Conservation (phyloP, 2,113 vertebrate genomes). For the Heterotilapia buettikoferi region DNA sequence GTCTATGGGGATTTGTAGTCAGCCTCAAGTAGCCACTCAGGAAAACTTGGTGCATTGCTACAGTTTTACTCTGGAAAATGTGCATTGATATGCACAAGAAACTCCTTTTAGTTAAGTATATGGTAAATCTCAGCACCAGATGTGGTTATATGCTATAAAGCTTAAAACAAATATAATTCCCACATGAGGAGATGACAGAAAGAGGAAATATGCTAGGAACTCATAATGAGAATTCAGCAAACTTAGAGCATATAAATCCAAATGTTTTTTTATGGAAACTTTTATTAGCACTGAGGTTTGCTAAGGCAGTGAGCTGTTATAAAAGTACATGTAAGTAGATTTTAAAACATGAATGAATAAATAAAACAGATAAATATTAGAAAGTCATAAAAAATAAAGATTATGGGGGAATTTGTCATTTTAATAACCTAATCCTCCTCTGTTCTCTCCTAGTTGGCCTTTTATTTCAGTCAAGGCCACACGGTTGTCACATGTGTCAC, state of each 20-base stretch:
- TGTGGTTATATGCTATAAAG: background rate
- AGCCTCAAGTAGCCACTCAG: background rate
- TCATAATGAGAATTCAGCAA: background rate
- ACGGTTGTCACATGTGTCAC: slow-evolving; percentile 53
- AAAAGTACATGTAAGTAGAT: background rate
- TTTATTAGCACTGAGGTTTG: background rate
- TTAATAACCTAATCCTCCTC: background rate
- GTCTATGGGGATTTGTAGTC: background rate
- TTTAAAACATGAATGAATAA: background rate
- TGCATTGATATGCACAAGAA: background rate
- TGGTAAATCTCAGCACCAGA: background rate
- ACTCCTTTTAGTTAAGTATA: background rate
- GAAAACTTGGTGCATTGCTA: background rate
- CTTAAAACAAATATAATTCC: background rate
- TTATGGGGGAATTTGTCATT: background rate
- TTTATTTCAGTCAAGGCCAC: background rate
- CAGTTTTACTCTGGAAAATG: background rate
- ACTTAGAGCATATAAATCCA: background rate
- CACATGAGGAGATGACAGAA: background rate
- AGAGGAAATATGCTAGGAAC: background rate
- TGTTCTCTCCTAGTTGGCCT: background rate
- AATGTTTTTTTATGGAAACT: background rate
- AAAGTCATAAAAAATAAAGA: background rate
- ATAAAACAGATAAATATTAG: background rate
- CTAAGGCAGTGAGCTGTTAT: background rate